Evolutionary conservation across 2,888 invertebrate genomes (phyloP).

Genomic region (Pyrochroa serraticornis): DNA sequence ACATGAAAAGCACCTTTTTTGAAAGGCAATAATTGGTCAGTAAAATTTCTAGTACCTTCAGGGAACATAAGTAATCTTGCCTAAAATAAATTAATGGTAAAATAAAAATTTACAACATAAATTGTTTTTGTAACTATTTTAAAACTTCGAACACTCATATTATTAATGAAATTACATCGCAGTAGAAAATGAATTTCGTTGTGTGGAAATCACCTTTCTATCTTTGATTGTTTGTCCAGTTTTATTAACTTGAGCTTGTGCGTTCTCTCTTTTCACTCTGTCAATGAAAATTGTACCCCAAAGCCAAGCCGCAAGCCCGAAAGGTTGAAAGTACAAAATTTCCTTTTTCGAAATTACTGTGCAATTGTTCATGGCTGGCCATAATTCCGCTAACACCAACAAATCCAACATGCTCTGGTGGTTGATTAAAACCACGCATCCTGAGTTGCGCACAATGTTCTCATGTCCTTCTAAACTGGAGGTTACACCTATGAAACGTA

Average conservation of each 20-base stretch:
- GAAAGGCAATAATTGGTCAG: conserved; percentile 81
- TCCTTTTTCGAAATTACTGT: conserved; percentile 86
- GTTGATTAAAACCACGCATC: conserved; percentile 83
- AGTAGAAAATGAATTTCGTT: too few species aligned
- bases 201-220: conserved; percentile 61
- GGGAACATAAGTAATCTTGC: conserved; percentile 87
- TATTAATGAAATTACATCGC: neutral
- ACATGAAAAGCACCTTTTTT: conserved; percentile 97
- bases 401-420: conserved; percentile 90
- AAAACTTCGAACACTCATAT: neutral
- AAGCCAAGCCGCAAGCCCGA: conserved; percentile 84
- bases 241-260: conserved; percentile 74
- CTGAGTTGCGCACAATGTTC: conserved; percentile 74
- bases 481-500: conserved; percentile 65
- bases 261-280: conserved; percentile 72
- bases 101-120: conserved; percentile 13
- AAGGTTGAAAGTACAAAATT: conserved; percentile 80
- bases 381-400: conserved; percentile 74
- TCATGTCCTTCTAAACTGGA: conserved; percentile 77
- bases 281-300: conserved; percentile 91
- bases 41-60: conserved; percentile 88
- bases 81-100: conserved; percentile 56
- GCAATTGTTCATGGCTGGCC: conserved; percentile 81
- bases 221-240: conserved; percentile 71
- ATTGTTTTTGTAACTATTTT: conserved; percentile 19